Evolutionary conservation across 2,113 vertebrate genomes (phyloP), one percentile per base, ranked within the genome.

Genomic region (Phalacrocorax carbo): DNA sequence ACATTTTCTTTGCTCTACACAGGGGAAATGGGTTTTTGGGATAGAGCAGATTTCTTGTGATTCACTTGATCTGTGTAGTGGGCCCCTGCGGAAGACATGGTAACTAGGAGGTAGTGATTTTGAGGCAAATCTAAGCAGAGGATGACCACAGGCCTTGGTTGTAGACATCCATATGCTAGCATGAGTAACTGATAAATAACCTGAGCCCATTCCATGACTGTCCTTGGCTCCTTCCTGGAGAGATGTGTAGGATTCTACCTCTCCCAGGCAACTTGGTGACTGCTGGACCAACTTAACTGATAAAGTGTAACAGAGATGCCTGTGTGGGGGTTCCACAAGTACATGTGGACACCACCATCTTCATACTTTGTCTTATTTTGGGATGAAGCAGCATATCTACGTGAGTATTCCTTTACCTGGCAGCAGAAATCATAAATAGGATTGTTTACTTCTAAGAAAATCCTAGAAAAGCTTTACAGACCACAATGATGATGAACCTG

Each of bases 401-500:
- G 19, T 10, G 7, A 77, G 10, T 23, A 57, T 82, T 72, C 21
- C 46, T 82, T 72, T 57, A 72, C 32, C 46, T 86, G 18, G 6
- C 32, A 78, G 46, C 48, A 61, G 54, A 17, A 86, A 86, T 71
- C 27, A 32, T 38, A 36, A 38, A 42, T 2, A 55, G 12, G 77
- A 27, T n/a, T 38, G 12, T 55, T 81, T 61, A 55, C 40, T 71
- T 71, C n/a, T 82, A 72, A 40, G 23, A 86, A 68, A 62, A 78
- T 40, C 6, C 29, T 73, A 3, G 36, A 51, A 62, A 71, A 73
- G 4, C 48, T 86, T 36, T 73, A 36, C 58, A 82, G 19, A 71
- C 10, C 27, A 61, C 26, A 22, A 4, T 1, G 0, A 10, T 0
- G 3, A 36, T 46, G 57, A 60, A 77, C 27, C 14, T n/a, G 26